Evolutionary conservation across 2,888 invertebrate genomes (phyloP), one percentile per base, ranked within the genome.

Genomic region (Ophioninae sp.): DNA sequence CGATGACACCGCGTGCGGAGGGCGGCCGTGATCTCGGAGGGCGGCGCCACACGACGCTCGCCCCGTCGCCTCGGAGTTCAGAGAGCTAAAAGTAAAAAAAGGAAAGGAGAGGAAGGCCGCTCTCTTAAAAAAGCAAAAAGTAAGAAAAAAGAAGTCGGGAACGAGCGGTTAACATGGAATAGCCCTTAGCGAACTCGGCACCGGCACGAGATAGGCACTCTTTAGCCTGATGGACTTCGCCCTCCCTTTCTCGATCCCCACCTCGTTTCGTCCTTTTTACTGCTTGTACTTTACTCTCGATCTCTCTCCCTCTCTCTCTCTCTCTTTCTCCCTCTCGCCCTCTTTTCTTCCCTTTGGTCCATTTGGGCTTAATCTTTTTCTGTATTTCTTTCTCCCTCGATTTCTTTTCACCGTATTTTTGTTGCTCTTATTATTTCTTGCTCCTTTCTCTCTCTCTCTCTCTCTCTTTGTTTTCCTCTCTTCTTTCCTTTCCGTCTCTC

Each of bases 91-190:
- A 74, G 56, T 23, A 80, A 68, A 70, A 78, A 77, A 84, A 57
- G n/a, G n/a, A 39, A 85, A 85, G 85, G 83, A 86, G 82, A 85
- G 30, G 30, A 86, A 85, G 85, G 50, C 50, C 13, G 50, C 50
- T 17, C 50, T 13, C 50, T 50, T 50, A 17, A 50, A 50, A 50
- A 50, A 50, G 17, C 50, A 50, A 50, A 50, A 50, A 13, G 50
- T 50, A 50, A 50, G 88, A 89, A 90, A 88, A 90, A 90, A 90
- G 88, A 88, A 88, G 89, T 87, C 87, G 82, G 87, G 88, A 85
- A 90, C 91, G 91, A 91, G 88, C 90, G 89, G 90, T 90, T 91
- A 92, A 92, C 92, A 92, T 92, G 92, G 90, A 92, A 92, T 92
- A 91, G 91, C 92, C 92, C 92, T 92, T 92, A 92, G 92, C 87